A percentile compares a stretch with the other conserved stretches of the same genome.
Evolutionary conservation across 2,113 vertebrate species (phyloP).

Genomic region (Psittacus erithacus): DNA sequence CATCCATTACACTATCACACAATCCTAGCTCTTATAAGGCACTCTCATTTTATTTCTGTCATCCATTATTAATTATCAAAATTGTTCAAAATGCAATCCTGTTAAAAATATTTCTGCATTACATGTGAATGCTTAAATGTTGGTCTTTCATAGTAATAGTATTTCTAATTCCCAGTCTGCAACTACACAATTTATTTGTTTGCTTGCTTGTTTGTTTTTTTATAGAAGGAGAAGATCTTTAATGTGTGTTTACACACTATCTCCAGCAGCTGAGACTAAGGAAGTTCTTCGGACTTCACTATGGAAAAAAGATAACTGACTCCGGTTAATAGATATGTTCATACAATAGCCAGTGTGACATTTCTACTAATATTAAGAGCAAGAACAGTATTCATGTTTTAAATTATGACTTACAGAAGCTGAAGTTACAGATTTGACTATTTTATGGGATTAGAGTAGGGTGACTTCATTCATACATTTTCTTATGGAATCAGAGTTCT

Average conservation of each 20-base stretch:
- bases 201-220: neutral
- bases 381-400: neutral
- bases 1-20: neutral
- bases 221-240: neutral
- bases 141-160: neutral
- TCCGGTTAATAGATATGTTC: neutral
- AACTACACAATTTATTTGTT: neutral
- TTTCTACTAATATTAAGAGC: neutral
- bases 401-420: neutral
- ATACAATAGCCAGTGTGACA: neutral
- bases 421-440: neutral
- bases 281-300: neutral
- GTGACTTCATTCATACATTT: neutral
- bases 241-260: neutral
- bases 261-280: neutral
- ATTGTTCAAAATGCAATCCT: neutral
- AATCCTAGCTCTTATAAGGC: neutral
- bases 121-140: neutral
- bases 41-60: neutral
- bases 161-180: neutral
- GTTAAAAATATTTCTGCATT: neutral
- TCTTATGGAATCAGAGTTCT: neutral
- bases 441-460: neutral
- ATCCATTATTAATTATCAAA: neutral
- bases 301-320: neutral